A percentile compares a stretch with the other conserved stretches of the same genome.
Evolutionary conservation across 92 coral and sea anemone genomes (phyloP).

Genomic region (Porites lobata): DNA sequence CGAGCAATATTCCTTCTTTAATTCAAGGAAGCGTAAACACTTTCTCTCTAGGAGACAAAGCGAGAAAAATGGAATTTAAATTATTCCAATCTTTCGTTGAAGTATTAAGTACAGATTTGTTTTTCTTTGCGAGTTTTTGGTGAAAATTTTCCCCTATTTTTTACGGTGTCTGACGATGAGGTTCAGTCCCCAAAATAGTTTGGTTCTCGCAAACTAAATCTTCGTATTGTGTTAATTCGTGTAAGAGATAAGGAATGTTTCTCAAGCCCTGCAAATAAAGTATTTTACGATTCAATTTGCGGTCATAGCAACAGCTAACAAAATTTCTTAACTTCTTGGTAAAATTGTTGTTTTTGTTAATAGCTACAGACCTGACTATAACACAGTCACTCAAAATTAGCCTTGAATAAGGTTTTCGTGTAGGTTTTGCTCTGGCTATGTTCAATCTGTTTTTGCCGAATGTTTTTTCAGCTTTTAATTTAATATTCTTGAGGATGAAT

Average conservation of each 20-base stretch:
- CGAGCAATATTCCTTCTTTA: background rate
- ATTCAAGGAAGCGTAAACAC: background rate
- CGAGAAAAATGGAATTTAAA: conserved; percentile 26
- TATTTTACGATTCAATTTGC: background rate
- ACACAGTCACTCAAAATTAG: background rate
- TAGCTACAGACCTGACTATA: background rate
- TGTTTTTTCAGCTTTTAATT: conserved; percentile 48
- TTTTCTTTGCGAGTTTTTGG: background rate
- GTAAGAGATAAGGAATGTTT: too few relatives aligned
- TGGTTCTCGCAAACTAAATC: background rate
- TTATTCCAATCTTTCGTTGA: background rate
- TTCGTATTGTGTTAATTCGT: too few relatives aligned
- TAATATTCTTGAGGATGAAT: background rate
- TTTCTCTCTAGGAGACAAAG: conserved; percentile 27
- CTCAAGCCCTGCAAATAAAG: background rate
- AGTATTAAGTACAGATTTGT: background rate
- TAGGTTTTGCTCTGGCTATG: background rate
- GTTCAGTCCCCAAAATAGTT: background rate
- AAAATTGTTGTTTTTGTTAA: background rate
- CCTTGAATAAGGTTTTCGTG: background rate
- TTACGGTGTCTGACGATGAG: too few relatives aligned
- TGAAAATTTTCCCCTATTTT: too few relatives aligned
- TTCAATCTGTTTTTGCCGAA: background rate
- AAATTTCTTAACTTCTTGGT: background rate
- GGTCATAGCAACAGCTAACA: background rate